A percentile compares a stretch with the other conserved stretches of the same genome.
phyloP scores from a whole-genome alignment of 2,888 invertebrate species.

The Orthosia cruda region DNA sequence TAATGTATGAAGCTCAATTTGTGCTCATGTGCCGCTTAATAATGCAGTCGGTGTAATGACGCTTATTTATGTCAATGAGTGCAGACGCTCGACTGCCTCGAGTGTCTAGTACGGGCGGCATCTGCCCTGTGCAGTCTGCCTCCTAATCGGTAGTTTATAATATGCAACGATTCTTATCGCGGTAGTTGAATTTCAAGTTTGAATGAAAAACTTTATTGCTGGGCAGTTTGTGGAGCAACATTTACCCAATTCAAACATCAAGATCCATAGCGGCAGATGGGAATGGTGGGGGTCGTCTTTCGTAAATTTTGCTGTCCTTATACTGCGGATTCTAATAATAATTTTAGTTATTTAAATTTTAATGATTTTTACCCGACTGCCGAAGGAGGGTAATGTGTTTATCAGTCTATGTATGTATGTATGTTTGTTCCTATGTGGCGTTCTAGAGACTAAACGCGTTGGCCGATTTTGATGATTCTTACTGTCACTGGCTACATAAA shows the following conservation, averaged over 20 bases:
- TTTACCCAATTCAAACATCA: no score
- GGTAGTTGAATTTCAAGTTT: not conserved
- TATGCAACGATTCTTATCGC: not conserved
- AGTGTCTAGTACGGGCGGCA: slow-evolving; percentile 7
- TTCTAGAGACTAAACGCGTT: no score
- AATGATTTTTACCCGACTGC: no score
- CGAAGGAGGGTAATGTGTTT: no score
- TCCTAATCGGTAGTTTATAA: not conserved
- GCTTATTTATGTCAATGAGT: slow-evolving; percentile 18
- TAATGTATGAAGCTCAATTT: slow-evolving; percentile 9
- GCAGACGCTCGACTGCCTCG: not conserved
- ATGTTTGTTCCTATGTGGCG: no score
- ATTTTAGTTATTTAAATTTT: no score
- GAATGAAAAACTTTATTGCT: not conserved
- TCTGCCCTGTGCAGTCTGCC: not conserved
- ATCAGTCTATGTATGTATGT: no score
- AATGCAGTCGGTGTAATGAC: slow-evolving; percentile 16
- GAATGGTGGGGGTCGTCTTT: not conserved
- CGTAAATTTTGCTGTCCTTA: no score
- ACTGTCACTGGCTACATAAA: no score
- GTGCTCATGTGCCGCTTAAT: slow-evolving; percentile 5
- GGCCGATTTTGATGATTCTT: no score
- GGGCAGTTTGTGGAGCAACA: not conserved
- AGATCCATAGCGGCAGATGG: not conserved
- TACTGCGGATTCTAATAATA: no score